Conservation (phyloP, 2,888 invertebrate species). For the Harpalus rubripes region DNA sequence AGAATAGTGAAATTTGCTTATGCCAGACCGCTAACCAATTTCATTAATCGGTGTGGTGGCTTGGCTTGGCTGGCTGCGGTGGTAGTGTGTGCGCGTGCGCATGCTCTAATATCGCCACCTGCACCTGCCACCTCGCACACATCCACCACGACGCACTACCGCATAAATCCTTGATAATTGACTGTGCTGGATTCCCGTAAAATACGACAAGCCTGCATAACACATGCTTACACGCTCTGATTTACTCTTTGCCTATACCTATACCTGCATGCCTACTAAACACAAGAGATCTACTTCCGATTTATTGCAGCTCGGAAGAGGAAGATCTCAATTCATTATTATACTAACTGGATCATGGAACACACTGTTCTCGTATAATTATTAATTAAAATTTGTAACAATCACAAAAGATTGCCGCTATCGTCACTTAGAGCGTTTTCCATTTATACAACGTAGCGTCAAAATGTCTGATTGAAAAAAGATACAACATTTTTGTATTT, state of each 20-base stretch:
- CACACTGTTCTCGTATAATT: no score
- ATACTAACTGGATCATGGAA: no score
- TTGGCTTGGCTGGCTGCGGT: slow-evolving; percentile 59
- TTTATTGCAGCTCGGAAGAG: not conserved
- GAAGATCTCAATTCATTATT: no score
- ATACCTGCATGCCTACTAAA: not conserved
- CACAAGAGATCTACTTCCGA: not conserved
- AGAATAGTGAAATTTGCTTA: slow-evolving; percentile 60
- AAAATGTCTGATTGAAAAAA: no score
- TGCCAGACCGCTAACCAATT: slow-evolving; percentile 62
- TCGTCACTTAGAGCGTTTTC: no score
- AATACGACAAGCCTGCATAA: slow-evolving; percentile 66
- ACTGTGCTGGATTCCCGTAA: slow-evolving; percentile 69
- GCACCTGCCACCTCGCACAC: slow-evolving; percentile 35
- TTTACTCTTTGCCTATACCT: slow-evolving; percentile 50
- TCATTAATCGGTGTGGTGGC: slow-evolving; percentile 64
- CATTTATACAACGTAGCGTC: no score
- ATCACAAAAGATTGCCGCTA: no score
- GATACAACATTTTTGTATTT: no score
- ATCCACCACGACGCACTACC: slow-evolving; percentile 70
- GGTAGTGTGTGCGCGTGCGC: slow-evolving; percentile 19
- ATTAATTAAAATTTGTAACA: no score
- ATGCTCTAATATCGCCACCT: slow-evolving; percentile 61
- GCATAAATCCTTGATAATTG: slow-evolving; percentile 77
- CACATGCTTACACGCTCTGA: slow-evolving; percentile 59